Base-by-base conservation (phyloP, 2,113 vertebrate species). In the Dunckerocampus dactyliophorus region DNA sequence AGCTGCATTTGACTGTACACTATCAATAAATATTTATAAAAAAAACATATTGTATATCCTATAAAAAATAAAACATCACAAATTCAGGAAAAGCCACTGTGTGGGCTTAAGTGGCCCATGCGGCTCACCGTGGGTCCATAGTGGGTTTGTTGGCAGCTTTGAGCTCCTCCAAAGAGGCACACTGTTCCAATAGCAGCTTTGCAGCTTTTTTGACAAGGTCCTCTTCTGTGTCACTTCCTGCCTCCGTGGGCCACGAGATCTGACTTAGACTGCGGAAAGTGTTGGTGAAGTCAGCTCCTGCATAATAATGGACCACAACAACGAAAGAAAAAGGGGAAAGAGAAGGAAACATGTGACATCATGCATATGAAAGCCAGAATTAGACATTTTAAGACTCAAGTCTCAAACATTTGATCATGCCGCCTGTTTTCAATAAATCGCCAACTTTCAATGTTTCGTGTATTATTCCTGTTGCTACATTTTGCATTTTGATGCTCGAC, bases 271-370 rank as follows among this genome's bases (percentile, higher is more conserved):
- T 84, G 53, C 77, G 89, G 86, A 99, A 99, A 12, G 91, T 92
- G 86, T 99, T 99, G 22, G 96, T 97, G 82, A 99, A 99, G 79
- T 99, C 97, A 0, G 94, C 93, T 47, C 95, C 97, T 99, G 80
- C 31, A 75, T 74, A 19, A 54, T 9, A 12, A 17, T 5, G 24
- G 24, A 47, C 22, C 21, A 47, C 4, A 28, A 60, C 8, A 39
- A 39, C 11, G 10, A 39, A 39, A 42, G 7, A 46, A 46, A 10
- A 45, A 1, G 22, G 2, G 8, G 14, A 42, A 56, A 56, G 12
- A 10, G 2, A 11, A 42, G 9, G 9, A 37, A 37, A 37, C 11
- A 37, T 37, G 39, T 42, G 10, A 42, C 12, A 42, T 42, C 3
- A 13, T 42, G 1, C 37, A 6, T 11, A 4, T 39, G 7, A 39